Evolutionary conservation across 2,797 vertebrate genomes (phyloP), one percentile per base, ranked within the genome.

Genomic region (Cyprinella venusta): DNA sequence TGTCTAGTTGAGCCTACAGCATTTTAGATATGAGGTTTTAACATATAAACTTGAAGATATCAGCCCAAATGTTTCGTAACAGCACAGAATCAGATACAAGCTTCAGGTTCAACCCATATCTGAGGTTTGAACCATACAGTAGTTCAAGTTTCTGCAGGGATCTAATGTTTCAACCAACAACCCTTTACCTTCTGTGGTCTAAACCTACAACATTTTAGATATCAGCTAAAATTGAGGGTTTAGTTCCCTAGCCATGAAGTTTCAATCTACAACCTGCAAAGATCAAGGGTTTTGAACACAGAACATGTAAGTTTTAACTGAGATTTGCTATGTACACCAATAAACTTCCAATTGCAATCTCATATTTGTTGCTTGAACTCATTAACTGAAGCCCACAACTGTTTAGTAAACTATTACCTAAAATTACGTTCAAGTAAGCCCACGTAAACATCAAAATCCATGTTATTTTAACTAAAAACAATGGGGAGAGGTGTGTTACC

Each of bases 401-500:
- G 12, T 36, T 30, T 18, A 72, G 48, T 30, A 30, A 72, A 50
- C 69, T 33, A 72, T 0, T 52, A 72, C 19, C 30, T 10, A 15
- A 74, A 48, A 48, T 18, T 1, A n/a, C 54, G n/a, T 18, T 40
- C 4, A 76, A 59, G 0, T 0, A 40, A 52, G n/a, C n/a, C 15
- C 2, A 15, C 8, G 16, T 56, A 74, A 54, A 74, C 48, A 75
- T 56, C 2, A 38, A 38, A 56, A 10, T 24, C 33, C 72, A 8
- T 56, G 33, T 38, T 56, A 40, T 75, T 56, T 75, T 1, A n/a
- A 8, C 38, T 48, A 30, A 45, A 77, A 64, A 18, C 40, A 64
- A 26, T 5, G 18, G 16, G 40, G 6, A 64, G 45, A 15, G 52
- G 26, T 10, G 24, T 85, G 93, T 94, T 88, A 95, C 95, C 95